Evolutionary conservation across 1,140 invertebrate species (phyloP).

Genomic region (Zaprionus gabonicus): DNA sequence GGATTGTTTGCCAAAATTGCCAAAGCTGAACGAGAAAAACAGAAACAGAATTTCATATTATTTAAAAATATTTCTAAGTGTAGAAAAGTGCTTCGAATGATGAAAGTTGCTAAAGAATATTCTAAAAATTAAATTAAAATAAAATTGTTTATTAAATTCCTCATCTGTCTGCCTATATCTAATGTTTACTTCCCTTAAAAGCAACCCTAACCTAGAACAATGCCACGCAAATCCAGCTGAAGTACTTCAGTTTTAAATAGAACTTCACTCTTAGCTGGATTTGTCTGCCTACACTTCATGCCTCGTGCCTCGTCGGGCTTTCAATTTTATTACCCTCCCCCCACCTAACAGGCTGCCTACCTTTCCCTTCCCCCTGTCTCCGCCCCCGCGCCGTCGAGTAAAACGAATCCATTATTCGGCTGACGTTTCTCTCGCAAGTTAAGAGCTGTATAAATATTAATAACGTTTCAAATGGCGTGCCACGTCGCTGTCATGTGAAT

Average conservation of each 20-base stretch:
- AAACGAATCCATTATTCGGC: slow-evolving; percentile 68
- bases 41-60: background rate
- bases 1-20: slow-evolving; percentile 42
- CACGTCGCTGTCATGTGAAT: slow-evolving; percentile 17
- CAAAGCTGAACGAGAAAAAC: slow-evolving; percentile 29
- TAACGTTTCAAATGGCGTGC: slow-evolving; percentile 68
- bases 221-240: background rate
- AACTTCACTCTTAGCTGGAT: background rate
- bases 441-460: slow-evolving; percentile 78
- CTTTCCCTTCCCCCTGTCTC: background rate
- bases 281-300: background rate
- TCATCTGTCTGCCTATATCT: too few species aligned
- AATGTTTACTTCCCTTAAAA: background rate
- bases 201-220: background rate
- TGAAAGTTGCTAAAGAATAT: background rate
- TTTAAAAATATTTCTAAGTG: too few species aligned
- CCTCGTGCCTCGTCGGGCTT: background rate
- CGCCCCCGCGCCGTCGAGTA: slow-evolving; percentile 23
- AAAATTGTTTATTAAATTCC: too few species aligned
- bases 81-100: background rate
- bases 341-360: background rate
- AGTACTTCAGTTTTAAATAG: background rate
- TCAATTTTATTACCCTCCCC: background rate
- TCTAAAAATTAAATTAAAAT: too few species aligned
- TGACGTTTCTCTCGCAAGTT: slow-evolving; percentile 22